phyloP scores from a whole-genome alignment of 2,113 vertebrate genomes.

The Sminthopsis crassicaudata region DNA sequence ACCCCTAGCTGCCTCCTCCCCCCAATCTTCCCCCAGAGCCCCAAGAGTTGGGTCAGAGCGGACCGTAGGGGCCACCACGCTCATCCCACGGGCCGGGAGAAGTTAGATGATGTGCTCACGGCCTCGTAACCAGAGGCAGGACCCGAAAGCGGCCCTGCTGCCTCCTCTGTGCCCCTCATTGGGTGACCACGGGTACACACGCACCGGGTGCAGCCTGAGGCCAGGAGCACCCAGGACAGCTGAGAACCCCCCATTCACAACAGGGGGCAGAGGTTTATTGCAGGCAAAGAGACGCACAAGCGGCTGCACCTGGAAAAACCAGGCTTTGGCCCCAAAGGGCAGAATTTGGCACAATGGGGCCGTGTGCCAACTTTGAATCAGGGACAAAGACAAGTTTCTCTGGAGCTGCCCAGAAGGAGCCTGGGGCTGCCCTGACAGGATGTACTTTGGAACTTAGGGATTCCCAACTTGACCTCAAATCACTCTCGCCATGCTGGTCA shows the following conservation, averaged over 20 bases:
- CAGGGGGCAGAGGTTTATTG: accelerated
- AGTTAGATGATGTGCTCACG: background rate
- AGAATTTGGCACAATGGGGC: background rate
- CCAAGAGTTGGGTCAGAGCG: background rate
- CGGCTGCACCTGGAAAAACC: background rate
- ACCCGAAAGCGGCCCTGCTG: background rate
- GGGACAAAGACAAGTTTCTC: background rate
- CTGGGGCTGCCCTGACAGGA: background rate
- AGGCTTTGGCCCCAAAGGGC: background rate
- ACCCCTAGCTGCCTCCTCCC: too few relatives aligned
- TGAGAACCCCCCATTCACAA: background rate
- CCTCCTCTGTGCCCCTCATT: too few relatives aligned
- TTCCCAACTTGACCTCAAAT: background rate
- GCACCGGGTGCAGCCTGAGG: too few relatives aligned
- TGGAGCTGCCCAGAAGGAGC: background rate
- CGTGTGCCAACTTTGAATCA: background rate
- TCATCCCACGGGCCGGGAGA: background rate
- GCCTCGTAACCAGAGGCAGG: background rate
- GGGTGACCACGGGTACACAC: too few relatives aligned
- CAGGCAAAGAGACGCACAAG: background rate
- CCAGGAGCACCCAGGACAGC: too few relatives aligned
- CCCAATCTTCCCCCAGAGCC: background rate
- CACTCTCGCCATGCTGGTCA: too few relatives aligned
- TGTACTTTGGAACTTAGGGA: too few relatives aligned
- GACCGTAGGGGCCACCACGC: background rate